These are phyloP conservation scores for Empidonax alnorum DNA, from an alignment of 2,113 vertebrate species.

Conservation along the genomic window DNA sequence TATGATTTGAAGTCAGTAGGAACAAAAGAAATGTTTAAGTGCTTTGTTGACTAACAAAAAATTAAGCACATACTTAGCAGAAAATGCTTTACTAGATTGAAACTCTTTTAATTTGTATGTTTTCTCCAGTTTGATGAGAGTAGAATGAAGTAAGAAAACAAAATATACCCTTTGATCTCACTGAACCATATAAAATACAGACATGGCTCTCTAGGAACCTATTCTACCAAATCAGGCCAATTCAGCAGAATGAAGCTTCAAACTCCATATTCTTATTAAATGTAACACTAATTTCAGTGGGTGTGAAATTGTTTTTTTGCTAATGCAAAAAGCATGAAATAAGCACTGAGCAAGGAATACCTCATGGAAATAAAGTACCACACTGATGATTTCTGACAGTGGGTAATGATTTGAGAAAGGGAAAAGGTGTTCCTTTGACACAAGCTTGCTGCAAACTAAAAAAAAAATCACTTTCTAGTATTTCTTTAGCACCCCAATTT, in stretches of 20 bases:
- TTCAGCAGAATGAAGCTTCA: background rate
- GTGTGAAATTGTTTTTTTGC: conserved; percentile 10
- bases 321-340: conserved; percentile 13
- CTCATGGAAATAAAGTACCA: background rate
- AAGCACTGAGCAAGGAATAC: background rate
- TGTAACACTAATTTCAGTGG: background rate
- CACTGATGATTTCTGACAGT: background rate
- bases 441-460: background rate
- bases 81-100: background rate
- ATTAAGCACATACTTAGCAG: background rate
- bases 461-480: background rate
- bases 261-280: background rate
- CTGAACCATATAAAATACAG: background rate
- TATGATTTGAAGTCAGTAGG: background rate
- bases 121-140: background rate
- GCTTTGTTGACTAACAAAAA: background rate
- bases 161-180: background rate
- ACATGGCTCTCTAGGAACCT: background rate
- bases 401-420: background rate
- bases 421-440: background rate
- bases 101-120: background rate
- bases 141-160: background rate
- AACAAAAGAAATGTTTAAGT: background rate
- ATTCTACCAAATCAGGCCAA: background rate
- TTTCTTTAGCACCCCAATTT: background rate